These are phyloP conservation scores for Cuculus canorus DNA, from an alignment of 2,797 vertebrate species.

Conservation along the genomic window DNA sequence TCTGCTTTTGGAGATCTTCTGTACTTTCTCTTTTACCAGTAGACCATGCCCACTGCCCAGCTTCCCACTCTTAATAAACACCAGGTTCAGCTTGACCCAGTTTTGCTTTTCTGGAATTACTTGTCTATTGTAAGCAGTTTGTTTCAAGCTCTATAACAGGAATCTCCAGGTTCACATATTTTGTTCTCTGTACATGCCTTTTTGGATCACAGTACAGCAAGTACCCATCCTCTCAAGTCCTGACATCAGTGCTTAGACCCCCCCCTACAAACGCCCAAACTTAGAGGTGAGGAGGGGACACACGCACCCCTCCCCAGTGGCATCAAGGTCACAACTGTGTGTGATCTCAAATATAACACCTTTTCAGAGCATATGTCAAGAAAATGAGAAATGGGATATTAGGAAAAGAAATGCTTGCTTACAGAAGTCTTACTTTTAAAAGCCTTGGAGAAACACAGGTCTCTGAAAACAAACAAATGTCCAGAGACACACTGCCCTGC, in stretches of 20 bases:
- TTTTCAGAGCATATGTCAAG: background rate
- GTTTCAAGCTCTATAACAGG: background rate
- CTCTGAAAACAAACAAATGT: background rate
- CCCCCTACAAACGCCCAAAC: background rate
- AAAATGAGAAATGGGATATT: background rate
- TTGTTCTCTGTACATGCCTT: background rate
- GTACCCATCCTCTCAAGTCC: background rate
- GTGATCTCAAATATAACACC: background rate
- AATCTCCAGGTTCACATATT: background rate
- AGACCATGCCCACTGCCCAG: background rate
- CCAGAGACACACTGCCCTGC: background rate
- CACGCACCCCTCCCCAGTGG: background rate
- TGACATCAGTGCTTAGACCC: background rate
- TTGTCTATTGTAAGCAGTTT: background rate
- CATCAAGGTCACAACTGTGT: background rate
- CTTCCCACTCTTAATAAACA: background rate
- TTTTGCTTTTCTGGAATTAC: slow-evolving; percentile 2
- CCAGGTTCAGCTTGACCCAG: background rate
- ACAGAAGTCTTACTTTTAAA: background rate
- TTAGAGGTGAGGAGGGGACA: background rate
- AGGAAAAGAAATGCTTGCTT: background rate
- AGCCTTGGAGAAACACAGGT: background rate
- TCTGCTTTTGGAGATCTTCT: background rate
- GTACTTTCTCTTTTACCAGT: background rate
- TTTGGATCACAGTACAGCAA: background rate